Base-by-base conservation (phyloP, 2,888 invertebrate species). In the Kuschelorhynchus macadamiae region DNA sequence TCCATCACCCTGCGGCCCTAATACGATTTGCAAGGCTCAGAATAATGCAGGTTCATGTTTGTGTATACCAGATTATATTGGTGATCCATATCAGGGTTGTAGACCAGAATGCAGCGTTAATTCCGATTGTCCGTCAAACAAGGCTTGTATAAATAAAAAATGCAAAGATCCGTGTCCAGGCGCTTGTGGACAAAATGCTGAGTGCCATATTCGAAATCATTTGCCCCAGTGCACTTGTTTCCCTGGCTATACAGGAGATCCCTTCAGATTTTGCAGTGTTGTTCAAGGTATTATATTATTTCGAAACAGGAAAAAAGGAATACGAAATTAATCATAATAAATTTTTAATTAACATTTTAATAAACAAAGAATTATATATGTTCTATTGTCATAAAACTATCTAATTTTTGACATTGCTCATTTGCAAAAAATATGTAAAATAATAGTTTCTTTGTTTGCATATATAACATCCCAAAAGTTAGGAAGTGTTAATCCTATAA, bases 161-260 rank as follows among this genome's bases (percentile, higher is more conserved):
- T 93, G 93, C 87, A 85, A 87, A 77, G 91, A 94, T 83, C 93
- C 94, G 25, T 94, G 94, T 77, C 91, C 91, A 1, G 93, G 92
- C 71, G 89, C 89, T 30, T 94, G 94, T 80, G 93, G 92, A 8
- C 86, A 88, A 68, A 91, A 91, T 77, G 91, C 93, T 25, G 85
- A 88, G 59, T 94, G 93, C 78, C 89, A 90, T 87, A 90, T 91
- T 16, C 85, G 91, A 7, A 91, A 90, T 75, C 93, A 93, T 79
- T 84, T 88, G 52, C 91, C 92, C 1, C 86, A 85, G 52, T 93
- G 93, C 78, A 86, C 85, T 60, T 93, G 93, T 79, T 82, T 86
- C 53, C 53, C 69, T 39, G 75, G 75, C 39, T 78, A 76, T 52
- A 74, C 74, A 25, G 80, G 80, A 17, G 79, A 80, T 75, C 80